Percentiles rank a stretch among this genome's conserved stretches.
phyloP scores from a whole-genome alignment of 2,888 invertebrate species.

The Arrhopalites spinosus region DNA sequence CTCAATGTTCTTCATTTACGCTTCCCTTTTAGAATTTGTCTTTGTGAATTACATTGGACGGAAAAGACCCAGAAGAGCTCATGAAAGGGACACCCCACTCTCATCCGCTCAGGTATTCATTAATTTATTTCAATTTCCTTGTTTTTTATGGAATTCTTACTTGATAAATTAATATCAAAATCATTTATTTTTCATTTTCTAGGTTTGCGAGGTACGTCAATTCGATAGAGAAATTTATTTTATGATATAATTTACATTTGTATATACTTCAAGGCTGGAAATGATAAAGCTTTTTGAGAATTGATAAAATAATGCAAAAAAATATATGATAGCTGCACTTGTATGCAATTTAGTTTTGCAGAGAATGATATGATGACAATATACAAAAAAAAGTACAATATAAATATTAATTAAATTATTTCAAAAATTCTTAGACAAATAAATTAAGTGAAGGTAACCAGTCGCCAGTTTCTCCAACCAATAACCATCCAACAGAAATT shows the following conservation, averaged over 20 bases:
- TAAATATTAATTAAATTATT: neutral
- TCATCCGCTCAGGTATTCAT: slow-evolving; percentile 29
- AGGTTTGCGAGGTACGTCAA: neutral
- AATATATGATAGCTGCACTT: neutral
- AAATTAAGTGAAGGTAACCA: slow-evolving; percentile 53
- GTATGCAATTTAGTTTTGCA: neutral
- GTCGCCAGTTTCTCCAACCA: slow-evolving; percentile 48
- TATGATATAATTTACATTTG: neutral
- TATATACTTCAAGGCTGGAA: neutral
- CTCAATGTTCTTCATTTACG: slow-evolving; percentile 96
- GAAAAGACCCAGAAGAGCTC: slow-evolving; percentile 71
- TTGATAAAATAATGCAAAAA: too few species aligned
- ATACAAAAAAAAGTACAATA: slow-evolving; percentile 3
- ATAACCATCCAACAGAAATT: slow-evolving; percentile 71
- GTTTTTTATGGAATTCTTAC: too few species aligned
- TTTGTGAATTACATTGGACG: slow-evolving; percentile 94
- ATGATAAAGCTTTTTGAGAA: too few species aligned
- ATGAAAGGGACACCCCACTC: slow-evolving; percentile 18
- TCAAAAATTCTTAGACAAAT: slow-evolving; percentile 40
- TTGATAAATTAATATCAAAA: neutral
- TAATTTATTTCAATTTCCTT: slow-evolving; percentile 4
- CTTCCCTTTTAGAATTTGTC: slow-evolving; percentile 89
- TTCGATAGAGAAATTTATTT: neutral
- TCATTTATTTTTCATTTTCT: slow-evolving; percentile 3
- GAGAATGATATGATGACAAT: too few species aligned